phyloP scores from a whole-genome alignment of 1,140 invertebrate species.

The Euwallacea similis region DNA sequence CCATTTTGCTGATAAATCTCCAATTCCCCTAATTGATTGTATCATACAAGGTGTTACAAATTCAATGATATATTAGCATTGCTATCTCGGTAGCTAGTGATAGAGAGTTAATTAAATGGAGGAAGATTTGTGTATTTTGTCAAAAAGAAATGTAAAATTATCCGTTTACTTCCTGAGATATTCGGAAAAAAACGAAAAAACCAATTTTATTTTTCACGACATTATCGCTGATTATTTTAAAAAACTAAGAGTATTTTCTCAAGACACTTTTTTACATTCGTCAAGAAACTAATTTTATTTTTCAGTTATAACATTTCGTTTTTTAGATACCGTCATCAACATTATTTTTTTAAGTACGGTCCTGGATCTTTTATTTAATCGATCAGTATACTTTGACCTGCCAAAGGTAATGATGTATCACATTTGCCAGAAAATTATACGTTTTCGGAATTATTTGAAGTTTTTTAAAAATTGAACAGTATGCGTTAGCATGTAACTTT shows the following conservation, averaged over 20 bases:
- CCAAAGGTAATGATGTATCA: not conserved
- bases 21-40: too few species aligned
- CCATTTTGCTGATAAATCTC: too few species aligned
- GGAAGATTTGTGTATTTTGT: not conserved
- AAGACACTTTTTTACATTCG: not conserved
- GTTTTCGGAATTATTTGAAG: not conserved
- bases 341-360: not conserved
- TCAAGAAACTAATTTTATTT: not conserved
- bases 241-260: not conserved
- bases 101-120: not conserved
- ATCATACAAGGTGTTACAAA: conserved; percentile 10
- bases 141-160: not conserved
- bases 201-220: not conserved
- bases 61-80: conserved; percentile 4
- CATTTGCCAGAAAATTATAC: not conserved
- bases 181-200: not conserved
- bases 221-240: not conserved
- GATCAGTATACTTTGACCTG: not conserved
- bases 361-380: not conserved
- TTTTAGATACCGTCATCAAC: not conserved
- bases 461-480: conserved; percentile 10
- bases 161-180: not conserved
- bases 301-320: conserved; percentile 2
- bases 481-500: not conserved
- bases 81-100: not conserved